Evolutionary conservation across 1,140 invertebrate genomes (phyloP).

Genomic region (Thrips palmi): DNA sequence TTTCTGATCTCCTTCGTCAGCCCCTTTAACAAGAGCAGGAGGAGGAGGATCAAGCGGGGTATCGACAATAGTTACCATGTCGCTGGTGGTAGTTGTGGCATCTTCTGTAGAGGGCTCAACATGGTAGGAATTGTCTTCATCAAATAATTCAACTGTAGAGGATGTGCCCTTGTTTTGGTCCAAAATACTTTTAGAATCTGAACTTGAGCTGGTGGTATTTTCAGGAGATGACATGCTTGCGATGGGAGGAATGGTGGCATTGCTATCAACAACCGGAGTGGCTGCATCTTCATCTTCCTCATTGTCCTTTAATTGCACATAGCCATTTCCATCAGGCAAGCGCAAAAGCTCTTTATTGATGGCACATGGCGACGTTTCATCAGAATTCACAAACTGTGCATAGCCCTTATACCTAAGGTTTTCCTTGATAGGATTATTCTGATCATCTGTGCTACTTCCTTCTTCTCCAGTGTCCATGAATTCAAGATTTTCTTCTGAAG

Average conservation of each 20-base stretch:
- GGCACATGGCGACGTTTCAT: conserved; percentile 10
- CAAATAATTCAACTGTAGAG: too few relatives aligned
- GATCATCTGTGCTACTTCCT: conserved; percentile 16
- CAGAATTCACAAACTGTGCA: conserved; percentile 40
- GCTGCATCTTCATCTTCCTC: conserved; percentile 17
- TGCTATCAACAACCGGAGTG: conserved; percentile 13
- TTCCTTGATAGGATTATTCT: conserved; percentile 22
- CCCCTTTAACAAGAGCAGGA: not conserved
- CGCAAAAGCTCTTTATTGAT: not conserved
- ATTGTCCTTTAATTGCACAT: conserved; percentile 15
- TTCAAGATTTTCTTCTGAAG: conserved; percentile 10
- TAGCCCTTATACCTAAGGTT: conserved; percentile 42
- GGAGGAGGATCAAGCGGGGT: conserved; percentile 11
- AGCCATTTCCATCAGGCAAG: not conserved
- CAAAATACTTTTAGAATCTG: not conserved
- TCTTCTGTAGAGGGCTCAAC: conserved; percentile 9
- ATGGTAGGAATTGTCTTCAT: conserved; percentile 24
- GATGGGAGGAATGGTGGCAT: too few relatives aligned
- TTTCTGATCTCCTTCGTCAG: conserved; percentile 8
- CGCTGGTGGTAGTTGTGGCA: conserved; percentile 19
- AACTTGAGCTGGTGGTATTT: not conserved
- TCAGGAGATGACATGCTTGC: too few relatives aligned
- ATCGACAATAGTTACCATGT: conserved; percentile 18
- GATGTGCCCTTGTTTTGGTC: too few relatives aligned
- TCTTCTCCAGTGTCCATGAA: conserved; percentile 56